Evolutionary conservation across 2,797 vertebrate genomes (phyloP).

Genomic region (Ceryle rudis): DNA sequence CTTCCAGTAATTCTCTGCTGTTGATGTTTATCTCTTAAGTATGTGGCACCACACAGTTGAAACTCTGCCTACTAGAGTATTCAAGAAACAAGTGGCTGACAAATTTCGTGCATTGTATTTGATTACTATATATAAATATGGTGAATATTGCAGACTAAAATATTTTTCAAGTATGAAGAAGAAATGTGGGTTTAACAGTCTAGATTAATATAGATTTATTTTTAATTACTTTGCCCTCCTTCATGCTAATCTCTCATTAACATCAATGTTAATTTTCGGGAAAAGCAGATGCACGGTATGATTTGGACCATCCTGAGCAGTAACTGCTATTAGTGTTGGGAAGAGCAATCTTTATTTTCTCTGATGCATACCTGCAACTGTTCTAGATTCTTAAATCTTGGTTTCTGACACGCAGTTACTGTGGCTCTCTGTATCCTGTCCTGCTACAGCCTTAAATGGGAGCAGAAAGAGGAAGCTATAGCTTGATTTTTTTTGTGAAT

Average conservation of each 20-base stretch:
- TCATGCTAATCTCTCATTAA: not conserved
- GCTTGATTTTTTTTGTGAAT: constrained; percentile 63
- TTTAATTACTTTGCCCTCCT: not conserved
- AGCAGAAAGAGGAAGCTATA: constrained; percentile 78
- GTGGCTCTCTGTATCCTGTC: constrained; percentile 13
- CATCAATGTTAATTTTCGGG: not conserved
- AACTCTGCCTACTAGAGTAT: not conserved
- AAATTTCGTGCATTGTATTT: not conserved
- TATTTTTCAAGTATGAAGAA: not conserved
- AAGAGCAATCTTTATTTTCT: constrained; percentile 61
- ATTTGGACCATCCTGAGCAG: not conserved
- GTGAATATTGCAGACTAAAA: not conserved
- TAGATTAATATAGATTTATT: not conserved
- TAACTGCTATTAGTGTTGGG: constrained; percentile 28
- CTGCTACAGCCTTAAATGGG: constrained; percentile 63
- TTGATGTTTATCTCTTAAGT: not conserved
- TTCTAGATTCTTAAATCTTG: constrained; percentile 57
- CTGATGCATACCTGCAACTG: constrained; percentile 6
- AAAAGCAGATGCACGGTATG: not conserved
- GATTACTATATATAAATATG: not conserved
- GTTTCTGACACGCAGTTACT: constrained; percentile 39
- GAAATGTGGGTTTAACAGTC: not conserved
- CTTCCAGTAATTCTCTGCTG: not conserved
- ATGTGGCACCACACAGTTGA: not conserved
- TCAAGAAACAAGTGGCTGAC: not conserved